Evolutionary conservation across 2,888 invertebrate species (phyloP).

Genomic region (Melanchra persicariae): DNA sequence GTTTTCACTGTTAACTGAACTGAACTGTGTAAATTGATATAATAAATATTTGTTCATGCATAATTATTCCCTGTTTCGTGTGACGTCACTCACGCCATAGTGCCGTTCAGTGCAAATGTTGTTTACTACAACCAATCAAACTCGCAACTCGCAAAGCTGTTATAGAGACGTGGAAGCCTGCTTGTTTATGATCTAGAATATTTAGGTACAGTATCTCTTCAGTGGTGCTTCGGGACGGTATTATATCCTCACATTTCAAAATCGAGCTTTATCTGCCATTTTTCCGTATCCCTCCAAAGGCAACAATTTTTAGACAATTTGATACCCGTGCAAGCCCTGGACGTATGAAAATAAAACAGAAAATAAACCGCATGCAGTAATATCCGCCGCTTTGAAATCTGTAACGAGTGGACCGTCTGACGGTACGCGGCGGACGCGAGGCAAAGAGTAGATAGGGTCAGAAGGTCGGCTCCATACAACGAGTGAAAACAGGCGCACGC

Average conservation of each 20-base stretch:
- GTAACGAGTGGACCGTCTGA: constrained; percentile 61
- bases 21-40: too few relatives aligned
- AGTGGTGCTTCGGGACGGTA: neutral
- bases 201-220: neutral
- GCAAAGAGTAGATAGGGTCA: neutral
- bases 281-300: neutral
- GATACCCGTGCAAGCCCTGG: constrained; percentile 46
- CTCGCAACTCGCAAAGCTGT: neutral
- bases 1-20: too few relatives aligned
- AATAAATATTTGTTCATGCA: too few relatives aligned
- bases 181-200: too few relatives aligned
- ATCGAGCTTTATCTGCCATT: neutral
- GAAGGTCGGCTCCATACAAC: neutral
- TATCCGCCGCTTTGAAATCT: constrained; percentile 82
- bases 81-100: too few relatives aligned
- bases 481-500: neutral
- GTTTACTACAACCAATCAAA: neutral
- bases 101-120: too few relatives aligned
- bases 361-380: constrained; percentile 76
- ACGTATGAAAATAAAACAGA: constrained; percentile 72
- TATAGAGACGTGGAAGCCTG: too few relatives aligned
- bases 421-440: neutral
- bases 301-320: neutral
- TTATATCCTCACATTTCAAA: too few relatives aligned
- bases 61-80: too few relatives aligned